phyloP scores from a whole-genome alignment of 2,888 invertebrate genomes.

The Rhagonycha fulva region DNA sequence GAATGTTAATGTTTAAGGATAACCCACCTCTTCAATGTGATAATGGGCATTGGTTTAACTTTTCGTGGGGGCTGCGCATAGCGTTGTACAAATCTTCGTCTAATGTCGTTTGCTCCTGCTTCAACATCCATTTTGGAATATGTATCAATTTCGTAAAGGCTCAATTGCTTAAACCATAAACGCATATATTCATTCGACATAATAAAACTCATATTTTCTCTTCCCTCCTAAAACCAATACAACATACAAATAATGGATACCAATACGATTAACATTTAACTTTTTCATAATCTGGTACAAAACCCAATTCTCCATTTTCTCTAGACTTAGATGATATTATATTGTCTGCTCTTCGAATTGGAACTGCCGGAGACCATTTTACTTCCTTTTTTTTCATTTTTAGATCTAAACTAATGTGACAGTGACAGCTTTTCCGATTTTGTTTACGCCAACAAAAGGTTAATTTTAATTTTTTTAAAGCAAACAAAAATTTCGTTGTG shows the following conservation, averaged over 20 bases:
- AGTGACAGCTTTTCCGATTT: background rate
- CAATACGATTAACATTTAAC: conserved; percentile 54
- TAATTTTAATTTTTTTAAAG: background rate
- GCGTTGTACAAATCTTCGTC: conserved; percentile 44
- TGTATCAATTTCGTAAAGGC: conserved; percentile 59
- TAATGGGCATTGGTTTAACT: conserved; percentile 25
- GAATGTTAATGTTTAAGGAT: no score
- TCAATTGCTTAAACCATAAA: conserved; percentile 63
- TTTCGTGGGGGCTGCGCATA: conserved; percentile 34
- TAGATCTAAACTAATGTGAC: background rate
- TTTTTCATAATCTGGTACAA: conserved; percentile 61
- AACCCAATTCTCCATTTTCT: conserved; percentile 41
- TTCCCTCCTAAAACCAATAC: conserved; percentile 35
- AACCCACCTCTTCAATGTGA: conserved; percentile 24
- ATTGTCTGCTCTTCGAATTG: conserved; percentile 57
- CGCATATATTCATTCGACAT: conserved; percentile 63
- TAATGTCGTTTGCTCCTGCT: conserved; percentile 56
- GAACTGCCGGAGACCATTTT: conserved; percentile 60
- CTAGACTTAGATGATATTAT: conserved; percentile 60
- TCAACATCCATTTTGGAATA: conserved; percentile 59
- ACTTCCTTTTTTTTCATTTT: conserved; percentile 10
- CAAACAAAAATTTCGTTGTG: no score
- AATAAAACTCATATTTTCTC: conserved; percentile 54
- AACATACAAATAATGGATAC: background rate
- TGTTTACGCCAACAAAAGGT: background rate